phyloP scores from a whole-genome alignment of 2,888 invertebrate species.

The Melanotus villosus region DNA sequence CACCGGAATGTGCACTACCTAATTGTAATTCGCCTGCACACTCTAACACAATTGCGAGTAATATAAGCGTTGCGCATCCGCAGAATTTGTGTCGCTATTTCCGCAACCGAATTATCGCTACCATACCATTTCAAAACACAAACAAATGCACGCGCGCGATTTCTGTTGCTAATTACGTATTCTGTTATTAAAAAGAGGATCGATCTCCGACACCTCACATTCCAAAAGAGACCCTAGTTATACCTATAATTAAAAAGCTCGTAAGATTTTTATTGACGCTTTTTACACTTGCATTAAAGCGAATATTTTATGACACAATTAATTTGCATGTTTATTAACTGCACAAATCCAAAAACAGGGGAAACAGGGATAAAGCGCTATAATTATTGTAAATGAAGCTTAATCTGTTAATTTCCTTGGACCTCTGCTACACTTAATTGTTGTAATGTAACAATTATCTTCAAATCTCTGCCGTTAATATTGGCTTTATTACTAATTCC shows the following conservation, averaged over 20 bases:
- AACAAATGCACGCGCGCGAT: slow-evolving; percentile 2
- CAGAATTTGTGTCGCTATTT: slow-evolving; percentile 9
- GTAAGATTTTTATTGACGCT: too few species aligned
- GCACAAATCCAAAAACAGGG: not conserved
- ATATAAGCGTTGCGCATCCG: slow-evolving; percentile 19
- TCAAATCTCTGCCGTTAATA: not conserved
- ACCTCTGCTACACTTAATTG: not conserved
- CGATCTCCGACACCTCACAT: too few species aligned
- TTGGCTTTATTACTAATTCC: not conserved
- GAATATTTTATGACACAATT: slow-evolving; percentile 6
- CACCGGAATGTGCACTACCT: slow-evolving; percentile 18
- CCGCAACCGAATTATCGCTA: slow-evolving; percentile 9
- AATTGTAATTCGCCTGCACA: slow-evolving; percentile 28
- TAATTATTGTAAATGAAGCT: not conserved
- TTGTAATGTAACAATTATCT: too few species aligned
- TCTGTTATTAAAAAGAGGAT: not conserved
- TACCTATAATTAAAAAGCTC: too few species aligned
- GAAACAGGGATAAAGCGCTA: not conserved
- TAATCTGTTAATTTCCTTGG: not conserved
- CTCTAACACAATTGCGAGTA: slow-evolving; percentile 18
- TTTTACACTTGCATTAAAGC: not conserved
- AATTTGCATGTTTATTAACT: slow-evolving; percentile 10
- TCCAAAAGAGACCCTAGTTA: too few species aligned
- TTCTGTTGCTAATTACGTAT: not conserved
- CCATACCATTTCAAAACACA: not conserved